Evolutionary conservation across 2,797 vertebrate species (phyloP).

Genomic region (Glyptemys insculpta): DNA sequence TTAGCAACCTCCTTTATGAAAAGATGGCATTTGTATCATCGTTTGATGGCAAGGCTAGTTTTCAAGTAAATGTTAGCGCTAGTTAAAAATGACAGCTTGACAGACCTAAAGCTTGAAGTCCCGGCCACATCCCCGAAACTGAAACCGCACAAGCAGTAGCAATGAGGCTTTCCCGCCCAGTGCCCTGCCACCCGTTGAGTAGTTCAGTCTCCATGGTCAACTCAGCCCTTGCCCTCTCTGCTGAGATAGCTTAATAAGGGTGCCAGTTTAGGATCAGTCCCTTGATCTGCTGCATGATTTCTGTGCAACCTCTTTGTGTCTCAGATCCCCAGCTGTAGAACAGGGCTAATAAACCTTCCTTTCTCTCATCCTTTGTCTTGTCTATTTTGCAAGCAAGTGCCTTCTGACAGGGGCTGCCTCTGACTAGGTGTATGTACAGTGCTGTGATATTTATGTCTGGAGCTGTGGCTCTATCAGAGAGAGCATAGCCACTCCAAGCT

Average conservation of each 20-base stretch:
- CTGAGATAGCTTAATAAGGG: neutral
- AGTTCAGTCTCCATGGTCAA: neutral
- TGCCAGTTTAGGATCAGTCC: neutral
- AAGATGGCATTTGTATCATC: neutral
- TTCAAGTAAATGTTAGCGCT: rapidly evolving
- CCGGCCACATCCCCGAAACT: neutral
- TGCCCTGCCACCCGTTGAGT: rapidly evolving
- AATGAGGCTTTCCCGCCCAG: rapidly evolving
- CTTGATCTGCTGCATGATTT: neutral
- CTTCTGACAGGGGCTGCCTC: neutral
- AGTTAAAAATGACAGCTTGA: rapidly evolving
- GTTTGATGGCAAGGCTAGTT: neutral
- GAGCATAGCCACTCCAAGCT: rapidly evolving
- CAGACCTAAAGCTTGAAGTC: rapidly evolving
- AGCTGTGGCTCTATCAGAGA: rapidly evolving
- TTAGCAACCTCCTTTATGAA: neutral
- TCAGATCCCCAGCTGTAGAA: neutral
- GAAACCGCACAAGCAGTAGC: neutral
- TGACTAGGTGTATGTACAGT: neutral
- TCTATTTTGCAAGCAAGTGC: neutral
- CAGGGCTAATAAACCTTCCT: neutral
- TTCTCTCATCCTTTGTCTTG: neutral
- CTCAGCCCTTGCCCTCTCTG: neutral
- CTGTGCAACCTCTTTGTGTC: neutral
- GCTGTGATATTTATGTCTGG: neutral